Base-by-base conservation (phyloP, 1,140 invertebrate genomes). In the Drosophila virilis region DNA sequence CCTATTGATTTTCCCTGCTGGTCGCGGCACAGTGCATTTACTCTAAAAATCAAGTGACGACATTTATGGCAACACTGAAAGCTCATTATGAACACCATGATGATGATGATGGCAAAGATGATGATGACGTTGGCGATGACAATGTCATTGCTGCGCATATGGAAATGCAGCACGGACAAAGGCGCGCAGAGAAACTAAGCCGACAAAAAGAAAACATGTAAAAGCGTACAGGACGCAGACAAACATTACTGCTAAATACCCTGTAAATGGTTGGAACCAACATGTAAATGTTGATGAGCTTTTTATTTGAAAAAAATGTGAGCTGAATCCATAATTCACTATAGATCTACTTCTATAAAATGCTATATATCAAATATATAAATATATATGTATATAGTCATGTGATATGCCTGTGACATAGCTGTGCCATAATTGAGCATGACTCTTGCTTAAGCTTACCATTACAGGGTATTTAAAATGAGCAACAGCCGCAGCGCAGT, bases 21-120 rank as follows among this genome's bases (percentile, higher is more conserved):
- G 70, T 54, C 59, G 48, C 46, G 61, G 3, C 22, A 28, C 74
- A 85, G 83, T 82, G 78, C 78, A 82, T 83, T 83, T 83, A 84
- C 70, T 74, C 81, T 66, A 80, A 74, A 43, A 77, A 59, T 37
- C 28, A 59, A 64, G 66, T 66, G 58, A 48, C 59, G 71, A 72
- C 78, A 80, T 75, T 80, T 75, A 78, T 67, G 78, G 75, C 65
- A 46, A 62, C 60, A 61, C 40, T 74, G 46, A 59, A 28, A 43
- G 51, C 8, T 48, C 22, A 43, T 58, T 33, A 32, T 35, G 15
- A 38, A 43, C 15, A 67, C 58, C 50, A 35, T 55, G 48, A 55
- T 38, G 52, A 48, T 45, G 32, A 54, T 46, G 17, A 17, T n/a
- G 48, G 28, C 48, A 5, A 40, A 35, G 43, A 50, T 37, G 61